These are phyloP conservation scores for Pipistrellus kuhlii DNA, from an alignment of 2,797 vertebrate species.

Conservation along the genomic window DNA sequence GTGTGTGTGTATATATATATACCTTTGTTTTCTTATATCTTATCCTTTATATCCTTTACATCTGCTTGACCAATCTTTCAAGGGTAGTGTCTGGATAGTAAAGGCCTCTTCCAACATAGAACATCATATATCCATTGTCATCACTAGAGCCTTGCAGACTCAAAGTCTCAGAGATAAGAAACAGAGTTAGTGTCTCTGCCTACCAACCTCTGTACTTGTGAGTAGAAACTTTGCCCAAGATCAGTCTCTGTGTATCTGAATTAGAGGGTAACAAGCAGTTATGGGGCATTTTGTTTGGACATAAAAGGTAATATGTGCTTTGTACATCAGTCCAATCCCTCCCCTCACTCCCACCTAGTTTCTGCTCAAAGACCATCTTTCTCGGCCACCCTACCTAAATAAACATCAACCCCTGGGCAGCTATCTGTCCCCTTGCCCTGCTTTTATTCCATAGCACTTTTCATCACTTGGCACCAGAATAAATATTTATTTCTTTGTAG, in stretches of 20 bases:
- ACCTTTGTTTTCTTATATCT: not conserved
- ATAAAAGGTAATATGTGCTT: not conserved
- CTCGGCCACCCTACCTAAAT: not conserved
- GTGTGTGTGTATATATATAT: no score
- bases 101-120: conserved; percentile 20
- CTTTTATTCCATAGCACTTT: not conserved
- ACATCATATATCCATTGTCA: not conserved
- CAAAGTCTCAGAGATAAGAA: not conserved
- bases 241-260: not conserved
- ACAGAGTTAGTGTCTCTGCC: not conserved
- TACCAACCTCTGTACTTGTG: not conserved
- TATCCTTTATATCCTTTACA: conserved; percentile 22
- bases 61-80: not conserved
- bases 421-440: not conserved
- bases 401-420: no score
- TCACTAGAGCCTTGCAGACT: not conserved
- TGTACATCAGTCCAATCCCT: no score
- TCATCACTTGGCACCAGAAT: not conserved
- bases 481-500: not conserved
- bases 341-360: fast-evolving
- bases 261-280: not conserved
- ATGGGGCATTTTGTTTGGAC: not conserved
- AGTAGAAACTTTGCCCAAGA: not conserved
- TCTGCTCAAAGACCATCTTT: not conserved
- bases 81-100: not conserved